phyloP scores from a whole-genome alignment of 2,888 invertebrate species.

The Brassicogethes aeneus region DNA sequence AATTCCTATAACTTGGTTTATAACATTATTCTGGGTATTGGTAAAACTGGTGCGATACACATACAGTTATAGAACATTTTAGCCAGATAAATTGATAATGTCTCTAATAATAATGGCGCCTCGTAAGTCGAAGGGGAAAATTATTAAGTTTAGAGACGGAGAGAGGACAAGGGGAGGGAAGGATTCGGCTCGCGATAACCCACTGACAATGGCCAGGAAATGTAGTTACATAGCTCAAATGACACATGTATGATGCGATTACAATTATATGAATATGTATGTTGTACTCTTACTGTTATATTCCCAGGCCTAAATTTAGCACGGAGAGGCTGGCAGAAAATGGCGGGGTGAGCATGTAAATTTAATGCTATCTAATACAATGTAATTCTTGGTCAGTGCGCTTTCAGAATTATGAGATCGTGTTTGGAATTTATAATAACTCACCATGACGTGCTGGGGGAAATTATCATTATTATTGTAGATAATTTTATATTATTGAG shows the following conservation, averaged over 20 bases:
- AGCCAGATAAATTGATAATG: too few relatives aligned
- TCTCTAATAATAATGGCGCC: conserved; percentile 20
- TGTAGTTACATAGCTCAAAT: conserved; percentile 39
- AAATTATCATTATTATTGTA: too few relatives aligned
- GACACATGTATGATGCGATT: conserved; percentile 41
- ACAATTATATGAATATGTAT: conserved; percentile 40
- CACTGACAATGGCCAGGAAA: conserved; percentile 39
- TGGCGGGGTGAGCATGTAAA: conserved; percentile 10
- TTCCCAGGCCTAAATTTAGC: conserved; percentile 9
- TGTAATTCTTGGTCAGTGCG: conserved; percentile 20
- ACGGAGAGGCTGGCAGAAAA: not conserved
- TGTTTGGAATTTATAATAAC: conserved; percentile 1
- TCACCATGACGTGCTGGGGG: too few relatives aligned
- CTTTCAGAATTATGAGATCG: conserved; percentile 1
- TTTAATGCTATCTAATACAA: conserved; percentile 22
- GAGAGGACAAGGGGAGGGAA: conserved; percentile 15
- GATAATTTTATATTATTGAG: too few relatives aligned
- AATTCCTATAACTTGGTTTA: too few relatives aligned
- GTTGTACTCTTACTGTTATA: too few relatives aligned
- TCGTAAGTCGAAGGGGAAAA: conserved; percentile 15
- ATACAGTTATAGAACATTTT: too few relatives aligned
- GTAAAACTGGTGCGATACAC: too few relatives aligned
- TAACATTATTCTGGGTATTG: too few relatives aligned
- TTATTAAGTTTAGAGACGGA: conserved; percentile 16
- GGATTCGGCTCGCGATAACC: conserved; percentile 32